Conservation (phyloP, 2,888 invertebrate genomes). For the Ichneumon xanthorius region DNA sequence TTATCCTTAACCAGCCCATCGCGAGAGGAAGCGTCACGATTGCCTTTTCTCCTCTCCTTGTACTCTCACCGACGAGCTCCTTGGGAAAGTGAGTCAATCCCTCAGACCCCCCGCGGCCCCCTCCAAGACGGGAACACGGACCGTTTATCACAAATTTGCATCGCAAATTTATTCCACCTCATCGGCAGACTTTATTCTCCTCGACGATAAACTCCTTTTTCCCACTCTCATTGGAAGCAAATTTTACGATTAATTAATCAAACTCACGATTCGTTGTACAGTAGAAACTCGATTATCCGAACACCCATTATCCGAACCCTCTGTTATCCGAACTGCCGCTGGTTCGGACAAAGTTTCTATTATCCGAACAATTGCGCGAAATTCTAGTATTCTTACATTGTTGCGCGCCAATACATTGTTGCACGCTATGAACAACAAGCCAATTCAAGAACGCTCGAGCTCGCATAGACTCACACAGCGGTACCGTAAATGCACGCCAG, state of each 20-base stretch:
- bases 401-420: too few species aligned
- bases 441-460: too few species aligned
- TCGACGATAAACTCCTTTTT: neutral
- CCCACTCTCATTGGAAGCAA: constrained; percentile 10
- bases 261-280: constrained; percentile 9
- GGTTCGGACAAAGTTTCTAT: too few species aligned
- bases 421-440: too few species aligned
- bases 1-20: constrained; percentile 7
- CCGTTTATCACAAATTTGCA: constrained; percentile 44
- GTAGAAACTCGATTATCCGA: too few species aligned
- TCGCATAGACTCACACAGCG: too few species aligned
- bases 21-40: constrained; percentile 4
- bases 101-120: neutral
- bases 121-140: neutral
- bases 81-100: constrained; percentile 48
- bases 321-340: too few species aligned
- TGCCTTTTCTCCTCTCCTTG: constrained; percentile 11
- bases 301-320: too few species aligned
- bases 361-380: too few species aligned
- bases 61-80: constrained; percentile 40
- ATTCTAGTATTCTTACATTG: too few species aligned
- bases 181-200: constrained; percentile 20
- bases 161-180: constrained; percentile 44
- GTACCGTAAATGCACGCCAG: too few species aligned
- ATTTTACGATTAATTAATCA: constrained; percentile 48